Conservation (phyloP, 1,140 invertebrate genomes). For the Sarcophaga bullata region DNA sequence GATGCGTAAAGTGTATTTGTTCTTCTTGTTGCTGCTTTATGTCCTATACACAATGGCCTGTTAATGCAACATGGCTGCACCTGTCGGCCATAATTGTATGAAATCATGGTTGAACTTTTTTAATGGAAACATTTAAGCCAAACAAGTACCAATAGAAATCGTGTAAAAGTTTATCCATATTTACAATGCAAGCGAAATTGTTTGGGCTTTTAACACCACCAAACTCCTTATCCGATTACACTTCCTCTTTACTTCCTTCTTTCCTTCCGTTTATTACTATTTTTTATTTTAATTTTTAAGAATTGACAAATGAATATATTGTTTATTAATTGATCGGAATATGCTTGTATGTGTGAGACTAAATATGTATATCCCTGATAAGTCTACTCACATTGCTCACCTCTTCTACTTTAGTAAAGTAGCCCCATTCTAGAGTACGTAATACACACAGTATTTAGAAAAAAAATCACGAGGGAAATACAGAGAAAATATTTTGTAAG, state of each 20-base stretch:
- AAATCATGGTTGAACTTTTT: not conserved
- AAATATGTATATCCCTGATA: too few species aligned
- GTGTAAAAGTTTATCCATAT: too few species aligned
- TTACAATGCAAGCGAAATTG: not conserved
- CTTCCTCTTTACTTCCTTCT: conserved; percentile 31
- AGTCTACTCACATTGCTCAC: too few species aligned
- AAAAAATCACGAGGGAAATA: too few species aligned
- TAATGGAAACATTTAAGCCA: not conserved
- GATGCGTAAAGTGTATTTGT: too few species aligned
- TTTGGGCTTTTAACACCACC: not conserved
- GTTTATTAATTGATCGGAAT: conserved; percentile 65
- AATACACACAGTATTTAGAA: too few species aligned
- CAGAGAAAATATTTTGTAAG: too few species aligned
- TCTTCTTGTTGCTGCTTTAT: not conserved
- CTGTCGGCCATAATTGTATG: conserved; percentile 59
- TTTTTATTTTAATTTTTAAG: not conserved
- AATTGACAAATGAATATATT: conserved; percentile 64
- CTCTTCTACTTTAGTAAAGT: too few species aligned
- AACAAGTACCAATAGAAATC: too few species aligned
- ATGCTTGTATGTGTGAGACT: conserved; percentile 50
- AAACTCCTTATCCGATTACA: conserved; percentile 37
- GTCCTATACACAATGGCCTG: conserved; percentile 6
- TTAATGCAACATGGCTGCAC: conserved; percentile 53
- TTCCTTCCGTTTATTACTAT: not conserved
- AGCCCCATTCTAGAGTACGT: too few species aligned